Conservation (phyloP, 2,888 invertebrate genomes). For the Hydropsyche betteni region DNA sequence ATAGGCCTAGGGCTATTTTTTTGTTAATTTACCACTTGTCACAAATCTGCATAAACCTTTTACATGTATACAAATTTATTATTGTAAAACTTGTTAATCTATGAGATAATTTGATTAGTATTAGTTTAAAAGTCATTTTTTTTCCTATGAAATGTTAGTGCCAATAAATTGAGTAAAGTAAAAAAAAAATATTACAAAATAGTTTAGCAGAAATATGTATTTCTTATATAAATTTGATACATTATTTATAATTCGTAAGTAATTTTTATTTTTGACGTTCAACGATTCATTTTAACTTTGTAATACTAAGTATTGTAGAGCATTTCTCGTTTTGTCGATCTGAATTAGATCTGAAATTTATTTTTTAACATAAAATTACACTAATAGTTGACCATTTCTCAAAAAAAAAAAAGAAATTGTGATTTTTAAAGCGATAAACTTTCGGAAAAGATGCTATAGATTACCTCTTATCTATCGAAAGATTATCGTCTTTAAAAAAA, state of each 20-base stretch:
- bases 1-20: slow-evolving; percentile 15
- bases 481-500: too few relatives aligned
- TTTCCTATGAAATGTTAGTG: slow-evolving; percentile 19
- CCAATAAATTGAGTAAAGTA: slow-evolving; percentile 12
- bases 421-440: too few relatives aligned
- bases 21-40: slow-evolving; percentile 6
- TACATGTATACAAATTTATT: slow-evolving; percentile 1
- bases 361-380: background rate
- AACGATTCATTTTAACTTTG: background rate
- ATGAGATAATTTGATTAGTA: background rate
- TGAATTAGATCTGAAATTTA: background rate
- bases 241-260: slow-evolving; percentile 5
- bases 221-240: slow-evolving; percentile 4
- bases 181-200: background rate
- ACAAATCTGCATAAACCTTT: slow-evolving; percentile 1
- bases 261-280: background rate
- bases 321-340: too few relatives aligned
- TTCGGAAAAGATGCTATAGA: too few relatives aligned
- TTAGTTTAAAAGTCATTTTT: slow-evolving; percentile 7
- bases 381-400: too few relatives aligned
- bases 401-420: too few relatives aligned
- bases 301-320: background rate
- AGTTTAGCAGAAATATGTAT: slow-evolving; percentile 1
- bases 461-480: too few relatives aligned
- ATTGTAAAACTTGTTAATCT: background rate